Evolutionary conservation across 2,113 vertebrate genomes (phyloP).

Genomic region (Fregata magnificens): DNA sequence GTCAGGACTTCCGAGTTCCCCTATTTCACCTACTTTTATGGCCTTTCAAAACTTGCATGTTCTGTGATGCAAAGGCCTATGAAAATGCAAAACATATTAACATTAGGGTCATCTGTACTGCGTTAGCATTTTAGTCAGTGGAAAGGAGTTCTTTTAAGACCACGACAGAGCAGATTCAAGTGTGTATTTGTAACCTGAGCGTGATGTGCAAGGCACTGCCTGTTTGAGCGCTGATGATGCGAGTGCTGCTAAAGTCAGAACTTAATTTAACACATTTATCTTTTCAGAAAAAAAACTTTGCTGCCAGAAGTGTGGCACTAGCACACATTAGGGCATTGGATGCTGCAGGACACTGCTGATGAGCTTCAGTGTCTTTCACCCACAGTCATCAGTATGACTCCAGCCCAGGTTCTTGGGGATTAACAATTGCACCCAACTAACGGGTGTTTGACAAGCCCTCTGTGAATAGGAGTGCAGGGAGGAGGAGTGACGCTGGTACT

Average conservation of each 20-base stretch:
- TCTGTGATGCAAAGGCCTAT: background rate
- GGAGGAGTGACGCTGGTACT: background rate
- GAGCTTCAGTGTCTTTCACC: background rate
- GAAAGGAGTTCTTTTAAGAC: background rate
- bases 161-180: background rate
- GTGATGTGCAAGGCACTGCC: background rate
- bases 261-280: background rate
- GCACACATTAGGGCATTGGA: background rate
- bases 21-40: background rate
- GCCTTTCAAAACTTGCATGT: background rate
- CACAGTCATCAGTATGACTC: background rate
- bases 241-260: background rate
- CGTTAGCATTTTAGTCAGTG: background rate
- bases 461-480: background rate
- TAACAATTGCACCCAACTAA: background rate
- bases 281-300: background rate
- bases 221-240: accelerated
- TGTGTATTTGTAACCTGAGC: background rate
- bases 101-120: accelerated
- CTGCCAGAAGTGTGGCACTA: background rate
- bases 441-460: background rate
- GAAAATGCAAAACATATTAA: background rate
- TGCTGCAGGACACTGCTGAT: background rate
- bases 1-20: background rate
- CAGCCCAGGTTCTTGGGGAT: background rate